Conservation (phyloP, 1,140 invertebrate species). For the Zaprionus davidi region DNA sequence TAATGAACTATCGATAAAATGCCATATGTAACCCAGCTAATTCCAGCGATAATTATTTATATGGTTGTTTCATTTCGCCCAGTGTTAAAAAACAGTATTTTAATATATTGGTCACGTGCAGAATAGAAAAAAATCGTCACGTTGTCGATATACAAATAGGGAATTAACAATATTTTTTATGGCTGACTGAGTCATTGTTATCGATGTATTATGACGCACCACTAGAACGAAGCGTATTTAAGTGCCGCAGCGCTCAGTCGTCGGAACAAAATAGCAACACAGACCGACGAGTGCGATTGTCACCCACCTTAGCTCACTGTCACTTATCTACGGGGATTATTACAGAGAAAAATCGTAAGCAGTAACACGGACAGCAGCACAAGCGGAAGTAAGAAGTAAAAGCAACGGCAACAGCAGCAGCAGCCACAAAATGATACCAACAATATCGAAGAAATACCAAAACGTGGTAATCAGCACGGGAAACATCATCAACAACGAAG, state of each 20-base stretch:
- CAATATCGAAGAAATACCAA: constrained; percentile 74
- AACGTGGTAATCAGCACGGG: constrained; percentile 90
- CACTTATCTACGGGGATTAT: constrained; percentile 34
- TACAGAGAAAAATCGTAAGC: constrained; percentile 16
- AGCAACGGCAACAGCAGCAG: neutral
- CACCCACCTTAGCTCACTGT: constrained; percentile 21
- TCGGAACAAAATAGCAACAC: constrained; percentile 45
- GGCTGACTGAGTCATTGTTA: constrained; percentile 11
- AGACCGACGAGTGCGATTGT: constrained; percentile 44
- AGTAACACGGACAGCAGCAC: neutral
- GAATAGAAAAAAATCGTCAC: neutral
- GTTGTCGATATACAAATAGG: neutral
- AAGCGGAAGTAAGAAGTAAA: neutral
- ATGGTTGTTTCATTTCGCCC: too few species aligned
- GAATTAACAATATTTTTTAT: neutral
- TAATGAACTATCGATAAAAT: constrained; percentile 3
- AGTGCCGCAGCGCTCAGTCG: constrained; percentile 47
- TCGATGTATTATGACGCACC: constrained; percentile 20
- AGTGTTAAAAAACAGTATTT: too few species aligned
- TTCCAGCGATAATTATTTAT: neutral
- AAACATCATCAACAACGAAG: constrained; percentile 92
- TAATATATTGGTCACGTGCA: neutral
- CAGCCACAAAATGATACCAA: constrained; percentile 67
- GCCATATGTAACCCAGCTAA: neutral
- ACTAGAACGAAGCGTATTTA: constrained; percentile 54